Evolutionary conservation across 2,113 vertebrate species (phyloP).

Genomic region (Colaptes auratus): DNA sequence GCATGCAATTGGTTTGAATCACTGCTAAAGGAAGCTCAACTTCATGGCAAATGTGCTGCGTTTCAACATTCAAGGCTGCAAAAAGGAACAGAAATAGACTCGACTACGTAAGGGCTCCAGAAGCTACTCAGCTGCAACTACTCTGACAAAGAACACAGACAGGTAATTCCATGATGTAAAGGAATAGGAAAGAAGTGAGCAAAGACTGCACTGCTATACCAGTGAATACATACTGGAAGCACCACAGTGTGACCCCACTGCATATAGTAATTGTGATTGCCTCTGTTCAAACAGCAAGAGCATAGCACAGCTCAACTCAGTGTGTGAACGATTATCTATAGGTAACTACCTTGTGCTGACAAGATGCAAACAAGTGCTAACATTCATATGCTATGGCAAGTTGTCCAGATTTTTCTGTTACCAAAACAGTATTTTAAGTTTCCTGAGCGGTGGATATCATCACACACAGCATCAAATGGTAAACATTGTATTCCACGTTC

Average conservation of each 20-base stretch:
- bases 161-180: neutral
- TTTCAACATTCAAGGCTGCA: neutral
- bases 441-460: neutral
- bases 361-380: neutral
- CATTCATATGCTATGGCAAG: neutral
- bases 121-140: neutral
- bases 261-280: neutral
- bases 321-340: neutral
- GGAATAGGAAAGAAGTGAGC: neutral
- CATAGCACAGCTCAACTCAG: neutral
- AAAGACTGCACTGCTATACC: neutral
- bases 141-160: neutral
- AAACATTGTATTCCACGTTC: neutral
- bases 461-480: neutral
- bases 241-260: neutral
- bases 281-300: neutral
- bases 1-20: neutral
- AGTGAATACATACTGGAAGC: neutral
- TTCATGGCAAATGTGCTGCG: neutral
- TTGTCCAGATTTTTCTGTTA: neutral
- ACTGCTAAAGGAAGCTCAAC: neutral
- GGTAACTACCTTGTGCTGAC: neutral
- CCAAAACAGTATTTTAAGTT: neutral
- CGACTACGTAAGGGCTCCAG: neutral
- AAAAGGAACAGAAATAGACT: neutral